Conservation (phyloP, 2,797 vertebrate genomes). For the Apogon talboti region DNA sequence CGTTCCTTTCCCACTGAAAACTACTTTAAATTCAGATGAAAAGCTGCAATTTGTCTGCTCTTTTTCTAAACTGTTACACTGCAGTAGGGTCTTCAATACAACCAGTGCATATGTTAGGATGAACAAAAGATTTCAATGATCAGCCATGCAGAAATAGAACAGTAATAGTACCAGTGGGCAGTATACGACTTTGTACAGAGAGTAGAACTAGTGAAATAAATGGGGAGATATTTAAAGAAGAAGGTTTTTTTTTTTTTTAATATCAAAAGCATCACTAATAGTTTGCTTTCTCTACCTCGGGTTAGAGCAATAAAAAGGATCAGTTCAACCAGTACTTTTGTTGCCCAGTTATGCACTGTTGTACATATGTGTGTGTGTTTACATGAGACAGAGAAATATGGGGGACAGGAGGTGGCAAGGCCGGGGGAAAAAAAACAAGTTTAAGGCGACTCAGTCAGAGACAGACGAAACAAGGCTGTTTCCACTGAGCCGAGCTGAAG, state of each 20-base stretch:
- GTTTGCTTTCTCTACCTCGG: constrained; percentile 22
- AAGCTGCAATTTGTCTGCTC: constrained; percentile 4
- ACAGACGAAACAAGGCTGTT: constrained; percentile 71
- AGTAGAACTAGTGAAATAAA: constrained; percentile 39
- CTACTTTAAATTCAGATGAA: constrained; percentile 5
- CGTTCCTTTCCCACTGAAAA: background rate
- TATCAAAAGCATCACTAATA: constrained; percentile 1
- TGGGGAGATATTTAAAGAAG: constrained; percentile 14
- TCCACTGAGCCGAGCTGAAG: constrained; percentile 66
- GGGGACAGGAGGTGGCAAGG: constrained; percentile 47
- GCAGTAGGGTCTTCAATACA: constrained; percentile 9
- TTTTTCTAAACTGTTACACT: constrained; percentile 11
- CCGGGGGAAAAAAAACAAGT: constrained; percentile 55
- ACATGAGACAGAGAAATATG: constrained; percentile 30
- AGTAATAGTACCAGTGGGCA: constrained; percentile 36
- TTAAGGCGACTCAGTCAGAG: constrained; percentile 51
- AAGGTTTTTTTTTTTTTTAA: constrained; percentile 3
- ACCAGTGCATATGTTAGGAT: constrained; percentile 13
- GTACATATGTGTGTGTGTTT: background rate
- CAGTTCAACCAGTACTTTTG: constrained; percentile 20
- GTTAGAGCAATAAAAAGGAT: constrained; percentile 8
- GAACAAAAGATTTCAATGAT: constrained; percentile 48
- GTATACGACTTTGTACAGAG: constrained; percentile 36
- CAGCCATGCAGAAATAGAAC: constrained; percentile 38
- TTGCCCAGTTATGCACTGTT: constrained; percentile 24